A percentile compares a stretch with the other conserved stretches of the same genome.
These are phyloP conservation scores for Lophura nycthemera DNA, from an alignment of 2,113 vertebrate species.

Conservation along the genomic window DNA sequence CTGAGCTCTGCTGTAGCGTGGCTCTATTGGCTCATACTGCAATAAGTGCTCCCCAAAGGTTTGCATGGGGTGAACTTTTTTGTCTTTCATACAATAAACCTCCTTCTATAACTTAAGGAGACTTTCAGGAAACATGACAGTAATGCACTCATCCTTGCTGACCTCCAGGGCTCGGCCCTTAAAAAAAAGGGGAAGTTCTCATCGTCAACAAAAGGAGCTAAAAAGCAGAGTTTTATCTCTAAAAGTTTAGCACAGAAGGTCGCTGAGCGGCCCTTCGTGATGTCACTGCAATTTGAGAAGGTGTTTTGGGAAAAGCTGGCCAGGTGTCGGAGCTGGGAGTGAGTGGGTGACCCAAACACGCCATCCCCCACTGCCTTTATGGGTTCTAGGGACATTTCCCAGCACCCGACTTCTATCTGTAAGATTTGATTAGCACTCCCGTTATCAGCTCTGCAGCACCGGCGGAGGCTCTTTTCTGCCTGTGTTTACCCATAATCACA, in stretches of 20 bases:
- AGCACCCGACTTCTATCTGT: neutral
- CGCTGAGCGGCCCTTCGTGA: rapidly evolving
- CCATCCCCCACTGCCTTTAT: neutral
- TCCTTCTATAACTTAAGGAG: neutral
- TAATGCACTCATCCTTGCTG: rapidly evolving
- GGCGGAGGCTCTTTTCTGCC: neutral
- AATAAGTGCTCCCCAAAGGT: rapidly evolving
- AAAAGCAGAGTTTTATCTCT: neutral
- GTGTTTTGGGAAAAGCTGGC: constrained; percentile 21
- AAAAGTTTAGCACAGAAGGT: neutral
- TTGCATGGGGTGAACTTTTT: rapidly evolving
- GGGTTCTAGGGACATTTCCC: neutral
- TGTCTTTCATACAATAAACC: neutral
- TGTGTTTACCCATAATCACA: rapidly evolving
- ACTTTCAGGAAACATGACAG: neutral
- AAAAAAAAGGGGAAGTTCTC: neutral
- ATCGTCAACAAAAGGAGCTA: neutral
- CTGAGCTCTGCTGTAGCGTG: rapidly evolving
- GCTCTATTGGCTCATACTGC: neutral
- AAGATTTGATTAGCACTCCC: rapidly evolving
- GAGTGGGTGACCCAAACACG: rapidly evolving
- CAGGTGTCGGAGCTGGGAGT: neutral
- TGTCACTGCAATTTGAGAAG: neutral
- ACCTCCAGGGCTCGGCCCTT: neutral
- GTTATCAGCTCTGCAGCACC: neutral